phyloP scores from a whole-genome alignment of 2,113 vertebrate species.

The Protobothrops mucrosquamatus region DNA sequence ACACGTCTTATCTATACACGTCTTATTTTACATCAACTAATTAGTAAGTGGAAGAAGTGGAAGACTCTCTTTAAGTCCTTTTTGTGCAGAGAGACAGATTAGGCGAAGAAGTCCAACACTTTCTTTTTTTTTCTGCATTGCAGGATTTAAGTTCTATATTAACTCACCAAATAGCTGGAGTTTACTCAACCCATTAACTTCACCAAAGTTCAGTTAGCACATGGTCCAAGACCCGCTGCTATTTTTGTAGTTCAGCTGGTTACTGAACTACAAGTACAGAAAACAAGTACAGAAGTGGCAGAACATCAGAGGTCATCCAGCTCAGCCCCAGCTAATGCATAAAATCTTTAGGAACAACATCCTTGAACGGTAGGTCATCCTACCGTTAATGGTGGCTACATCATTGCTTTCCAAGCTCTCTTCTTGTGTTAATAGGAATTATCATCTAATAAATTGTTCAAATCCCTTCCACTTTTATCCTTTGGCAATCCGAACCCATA shows the following conservation, averaged over 20 bases:
- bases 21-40: too few relatives aligned
- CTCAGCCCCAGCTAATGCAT: not conserved
- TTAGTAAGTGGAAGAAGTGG: too few relatives aligned
- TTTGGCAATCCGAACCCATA: not conserved
- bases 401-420: not conserved
- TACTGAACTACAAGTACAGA: not conserved
- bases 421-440: not conserved
- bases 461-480: not conserved
- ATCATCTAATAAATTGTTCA: not conserved
- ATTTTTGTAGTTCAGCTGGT: not conserved
- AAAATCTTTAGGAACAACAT: not conserved
- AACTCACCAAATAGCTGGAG: not conserved
- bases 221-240: not conserved
- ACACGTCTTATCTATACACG: too few relatives aligned
- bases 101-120: not conserved
- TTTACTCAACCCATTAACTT: not conserved
- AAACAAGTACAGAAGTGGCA: not conserved
- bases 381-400: not conserved
- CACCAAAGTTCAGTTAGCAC: not conserved
- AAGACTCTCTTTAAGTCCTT: not conserved
- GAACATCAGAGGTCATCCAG: not conserved
- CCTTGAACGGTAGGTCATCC: not conserved
- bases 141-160: not conserved
- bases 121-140: not conserved
- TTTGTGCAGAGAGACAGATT: not conserved